Base-by-base conservation (phyloP, 2,797 vertebrate genomes). In the Pygocentrus nattereri region DNA sequence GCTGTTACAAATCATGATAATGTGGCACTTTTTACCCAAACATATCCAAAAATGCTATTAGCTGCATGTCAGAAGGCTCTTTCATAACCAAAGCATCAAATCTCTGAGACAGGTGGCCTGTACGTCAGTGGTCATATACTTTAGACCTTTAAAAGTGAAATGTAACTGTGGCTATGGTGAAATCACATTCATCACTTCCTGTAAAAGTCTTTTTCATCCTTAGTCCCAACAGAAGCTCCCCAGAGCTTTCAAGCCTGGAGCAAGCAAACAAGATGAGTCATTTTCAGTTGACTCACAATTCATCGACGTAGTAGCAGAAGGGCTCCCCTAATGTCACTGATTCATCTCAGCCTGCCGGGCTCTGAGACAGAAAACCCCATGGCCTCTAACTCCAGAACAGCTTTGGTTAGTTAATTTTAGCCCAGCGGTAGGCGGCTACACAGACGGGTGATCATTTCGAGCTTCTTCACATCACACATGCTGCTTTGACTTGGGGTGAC, bases 401-500 rank as follows among this genome's bases (percentile, higher is more conserved):
- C 69, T 80, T 58, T 23, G 49, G 61, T 30, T 61, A 23, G 64
- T 72, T 83, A 82, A 81, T 65, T 81, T 83, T 83, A 83, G 72
- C 41, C 52, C 8, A 47, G 72, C 15, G 38, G 75, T 74, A 38
- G 59, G 81, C 69, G 54, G 54, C 56, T 1, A 25, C 68, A 76
- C 74, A 75, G 79, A 79, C 54, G 59, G 79, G 30, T 70, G 44
- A 74, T 74, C 91, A 98, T 98, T 97, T 98, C 96, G 62, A 99
- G 95, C 85, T 98, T 99, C 90, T 96, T 98, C 49, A 98, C 96
- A 44, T 98, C 49, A 98, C 96, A 44, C 74, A 34, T 52, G 80
- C 80, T 76, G 74, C 54, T 65, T 54, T 27, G 34, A 21, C 68
- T 77, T 21, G 59, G 65, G 70, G 19, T 0, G 30, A 31, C 47